Base-by-base conservation (phyloP, 2,113 vertebrate species). In the Apaloderma vittatum region DNA sequence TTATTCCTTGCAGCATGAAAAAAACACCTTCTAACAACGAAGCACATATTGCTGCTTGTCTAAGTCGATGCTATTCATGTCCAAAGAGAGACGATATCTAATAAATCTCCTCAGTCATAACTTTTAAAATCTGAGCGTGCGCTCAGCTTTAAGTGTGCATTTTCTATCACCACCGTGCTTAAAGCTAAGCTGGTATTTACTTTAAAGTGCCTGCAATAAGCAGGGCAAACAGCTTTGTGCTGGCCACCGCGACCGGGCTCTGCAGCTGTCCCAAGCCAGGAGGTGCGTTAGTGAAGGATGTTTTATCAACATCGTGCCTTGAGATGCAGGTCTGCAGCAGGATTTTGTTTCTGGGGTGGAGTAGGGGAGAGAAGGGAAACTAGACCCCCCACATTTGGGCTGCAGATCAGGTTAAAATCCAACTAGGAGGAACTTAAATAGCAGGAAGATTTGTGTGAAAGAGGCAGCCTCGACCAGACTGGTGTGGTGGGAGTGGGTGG, bases 141-240 rank as follows among this genome's bases (percentile, higher is more conserved):
- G 40, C 20, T 84, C 4, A 1, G 68, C 61, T 77, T 74, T 84
- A 51, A 45, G 12, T 0, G 0, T 46, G 54, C 57, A 34, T 34
- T 91, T 96, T 67, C 57, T 67, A 61, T 30, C 23, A 5, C 61
- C 30, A 17, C 21, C 0, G 3, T 40, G 52, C 52, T 94, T 91
- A 51, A 89, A 94, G 65, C 15, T 75, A 84, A 92, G 76, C 45
- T 5, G 4, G 27, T 80, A 86, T 93, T 96, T 88, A 22, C 58
- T 88, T 93, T 88, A 15, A 78, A 36, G 52, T 63, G 21, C 6
- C 40, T 74, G 72, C 61, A 94, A 89, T 94, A 89, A 94, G 80
- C 40, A 65, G 54, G 58, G 84, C 54, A 89, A 94, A 87, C 49
- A 95, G 57, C 27, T 22, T 29, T 45, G 68, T 48, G 54, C 22